These are phyloP conservation scores for Ephialtes manifestator DNA, from an alignment of 2,888 invertebrate genomes.

Conservation along the genomic window DNA sequence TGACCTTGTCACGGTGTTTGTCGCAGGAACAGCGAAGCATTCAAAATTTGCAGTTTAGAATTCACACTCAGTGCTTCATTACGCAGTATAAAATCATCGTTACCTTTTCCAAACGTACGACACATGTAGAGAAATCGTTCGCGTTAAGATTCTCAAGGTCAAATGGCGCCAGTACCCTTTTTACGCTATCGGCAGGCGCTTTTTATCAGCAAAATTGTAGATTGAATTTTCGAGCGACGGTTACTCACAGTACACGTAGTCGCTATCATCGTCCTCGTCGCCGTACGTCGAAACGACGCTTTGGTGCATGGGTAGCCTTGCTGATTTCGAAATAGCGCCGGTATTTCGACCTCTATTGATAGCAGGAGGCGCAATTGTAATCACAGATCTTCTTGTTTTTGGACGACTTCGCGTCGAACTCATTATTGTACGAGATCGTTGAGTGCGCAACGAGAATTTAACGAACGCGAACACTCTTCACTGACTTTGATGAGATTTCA, in stretches of 20 bases:
- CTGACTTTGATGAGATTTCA: slow-evolving; percentile 10
- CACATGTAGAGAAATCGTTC: background rate
- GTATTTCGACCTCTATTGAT: slow-evolving; percentile 26
- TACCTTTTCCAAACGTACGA: background rate
- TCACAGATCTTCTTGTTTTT: slow-evolving; percentile 43
- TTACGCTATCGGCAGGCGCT: background rate
- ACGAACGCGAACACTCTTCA: slow-evolving; percentile 1
- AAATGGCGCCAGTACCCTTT: background rate
- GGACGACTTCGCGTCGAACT: slow-evolving; percentile 56
- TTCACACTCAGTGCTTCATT: background rate
- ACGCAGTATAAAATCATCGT: too few relatives aligned
- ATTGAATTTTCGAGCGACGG: background rate
- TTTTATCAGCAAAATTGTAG: background rate
- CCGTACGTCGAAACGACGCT: slow-evolving; percentile 40
- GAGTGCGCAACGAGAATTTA: background rate
- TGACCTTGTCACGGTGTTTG: too few relatives aligned
- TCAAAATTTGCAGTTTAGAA: background rate
- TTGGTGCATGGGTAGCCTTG: slow-evolving; percentile 38
- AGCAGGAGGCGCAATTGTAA: slow-evolving; percentile 11
- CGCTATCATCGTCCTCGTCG: slow-evolving; percentile 48
- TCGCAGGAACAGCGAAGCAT: background rate
- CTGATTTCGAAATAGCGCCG: slow-evolving; percentile 42
- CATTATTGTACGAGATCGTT: slow-evolving; percentile 51
- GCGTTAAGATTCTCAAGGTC: background rate
- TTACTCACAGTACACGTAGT: slow-evolving; percentile 67